A percentile compares a stretch with the other conserved stretches of the same genome.
phyloP scores from a whole-genome alignment of 1,140 invertebrate species.

The Leucophenga varia region DNA sequence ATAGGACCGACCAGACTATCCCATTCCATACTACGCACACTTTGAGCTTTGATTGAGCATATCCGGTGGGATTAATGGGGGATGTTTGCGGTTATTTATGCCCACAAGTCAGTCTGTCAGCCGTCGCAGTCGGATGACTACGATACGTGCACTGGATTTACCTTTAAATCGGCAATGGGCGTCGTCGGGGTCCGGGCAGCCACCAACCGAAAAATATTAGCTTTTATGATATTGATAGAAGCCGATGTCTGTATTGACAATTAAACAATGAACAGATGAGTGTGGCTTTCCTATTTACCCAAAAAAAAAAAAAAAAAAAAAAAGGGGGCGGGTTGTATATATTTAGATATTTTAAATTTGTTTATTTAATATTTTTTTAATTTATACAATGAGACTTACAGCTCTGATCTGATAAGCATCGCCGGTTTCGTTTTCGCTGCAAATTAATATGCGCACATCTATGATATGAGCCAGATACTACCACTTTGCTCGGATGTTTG shows the following conservation, averaged over 20 bases:
- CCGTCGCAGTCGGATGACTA: no score
- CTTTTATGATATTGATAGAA: slow-evolving; percentile 55
- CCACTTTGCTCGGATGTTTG: background rate
- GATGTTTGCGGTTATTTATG: slow-evolving; percentile 33
- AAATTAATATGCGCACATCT: slow-evolving; percentile 29
- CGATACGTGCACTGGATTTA: no score
- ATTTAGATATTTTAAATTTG: slow-evolving; percentile 1
- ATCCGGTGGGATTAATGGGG: slow-evolving; percentile 53
- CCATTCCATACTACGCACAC: slow-evolving; percentile 24
- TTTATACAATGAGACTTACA: no score
- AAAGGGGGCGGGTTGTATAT: slow-evolving; percentile 22
- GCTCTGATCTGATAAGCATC: slow-evolving; percentile 23
- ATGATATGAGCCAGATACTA: slow-evolving; percentile 4
- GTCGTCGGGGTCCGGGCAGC: slow-evolving; percentile 25
- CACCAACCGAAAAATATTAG: slow-evolving; percentile 56
- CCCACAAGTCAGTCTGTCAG: slow-evolving; percentile 26
- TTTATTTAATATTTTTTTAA: background rate
- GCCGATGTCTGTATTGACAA: slow-evolving; percentile 54
- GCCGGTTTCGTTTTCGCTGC: slow-evolving; percentile 11
- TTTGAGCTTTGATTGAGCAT: slow-evolving; percentile 55
- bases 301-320: no score
- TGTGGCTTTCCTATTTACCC: no score
- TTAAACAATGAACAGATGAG: slow-evolving; percentile 44
- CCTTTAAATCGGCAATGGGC: background rate
- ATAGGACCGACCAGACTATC: slow-evolving; percentile 28